Base-by-base conservation (phyloP, 92 coral and sea anemone genomes). In the Umimayanthus kanabou region DNA sequence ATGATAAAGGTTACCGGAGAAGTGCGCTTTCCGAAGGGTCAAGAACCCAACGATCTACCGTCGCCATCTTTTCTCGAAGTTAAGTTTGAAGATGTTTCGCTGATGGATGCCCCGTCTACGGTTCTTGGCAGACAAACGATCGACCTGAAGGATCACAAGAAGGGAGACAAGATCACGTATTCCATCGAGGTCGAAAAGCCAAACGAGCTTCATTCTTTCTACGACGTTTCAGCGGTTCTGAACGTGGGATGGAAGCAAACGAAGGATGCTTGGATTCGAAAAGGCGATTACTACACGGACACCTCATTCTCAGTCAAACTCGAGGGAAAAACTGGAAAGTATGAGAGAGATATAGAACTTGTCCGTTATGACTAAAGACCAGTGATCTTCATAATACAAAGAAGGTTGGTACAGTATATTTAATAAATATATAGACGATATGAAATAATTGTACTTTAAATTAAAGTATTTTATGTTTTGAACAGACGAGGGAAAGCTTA, bases 181-280 rank as follows among this genome's bases (percentile, higher is more conserved):
- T 49, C 90, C 30, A 91, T 96, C 37, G 88, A 77, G 37, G 88
- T 93, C 67, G 91, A 93, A 57, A 95, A 89, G 79, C 98, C 99
- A 6, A 33, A 61, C 18, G 30, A 78, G 58, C 22, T 53, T 11
- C 90, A 73, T 58, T 85, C 90, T 42, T 70, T 55, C 25, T 91
- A 93, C 85, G 67, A 91, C 45, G 89, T 96, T 9, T 95, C 98
- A 9, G 99, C 94, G 6, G 97, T 95, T 23, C 86, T 96, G 77
- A 95, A 95, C 53, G 93, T 96, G n/a, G 99, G 99, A 8, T 96
- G 99, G 99, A 83, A 86, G 69, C 81, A 92, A 4, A 81, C 91
- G 70, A 88, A 88, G 25, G 81, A 89, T 6, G 85, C 87, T 2
- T 96, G 98, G 98, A 82, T 93, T 40, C 85, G 90, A 6, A 82